phyloP scores from a whole-genome alignment of 2,113 vertebrate genomes.

The Leptobrachium ailaonicum region DNA sequence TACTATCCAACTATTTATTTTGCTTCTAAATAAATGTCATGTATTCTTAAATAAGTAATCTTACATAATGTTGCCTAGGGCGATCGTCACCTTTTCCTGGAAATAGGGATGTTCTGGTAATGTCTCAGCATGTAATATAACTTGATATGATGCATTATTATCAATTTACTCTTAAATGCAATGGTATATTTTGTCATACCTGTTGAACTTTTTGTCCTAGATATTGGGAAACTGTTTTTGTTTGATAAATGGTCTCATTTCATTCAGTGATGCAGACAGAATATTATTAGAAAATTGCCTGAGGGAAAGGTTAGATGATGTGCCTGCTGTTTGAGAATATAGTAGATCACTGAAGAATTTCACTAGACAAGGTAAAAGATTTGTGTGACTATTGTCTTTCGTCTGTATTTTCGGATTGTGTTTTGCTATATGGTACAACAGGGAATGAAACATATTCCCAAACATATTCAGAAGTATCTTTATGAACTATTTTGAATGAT shows the following conservation, averaged over 20 bases:
- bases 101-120: no score
- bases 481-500: neutral
- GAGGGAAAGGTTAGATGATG: conserved; percentile 14
- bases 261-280: conserved; percentile 8
- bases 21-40: no score
- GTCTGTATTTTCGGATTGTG: neutral
- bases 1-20: no score
- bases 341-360: conserved; percentile 22
- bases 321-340: neutral
- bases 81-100: no score
- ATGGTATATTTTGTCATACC: conserved; percentile 25
- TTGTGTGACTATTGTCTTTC: neutral
- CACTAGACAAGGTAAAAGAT: neutral
- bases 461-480: neutral
- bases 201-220: conserved; percentile 41
- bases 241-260: conserved; percentile 40
- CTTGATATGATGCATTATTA: conserved; percentile 3
- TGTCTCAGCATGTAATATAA: neutral
- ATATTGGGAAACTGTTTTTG: conserved; percentile 33
- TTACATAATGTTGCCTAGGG: no score
- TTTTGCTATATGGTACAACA: neutral
- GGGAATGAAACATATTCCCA: neutral
- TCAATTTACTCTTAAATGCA: conserved; percentile 33
- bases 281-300: conserved; percentile 32
- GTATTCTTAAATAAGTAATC: no score